These are phyloP conservation scores for Spilosoma lubricipeda DNA, from an alignment of 2,888 invertebrate genomes.

Conservation along the genomic window DNA sequence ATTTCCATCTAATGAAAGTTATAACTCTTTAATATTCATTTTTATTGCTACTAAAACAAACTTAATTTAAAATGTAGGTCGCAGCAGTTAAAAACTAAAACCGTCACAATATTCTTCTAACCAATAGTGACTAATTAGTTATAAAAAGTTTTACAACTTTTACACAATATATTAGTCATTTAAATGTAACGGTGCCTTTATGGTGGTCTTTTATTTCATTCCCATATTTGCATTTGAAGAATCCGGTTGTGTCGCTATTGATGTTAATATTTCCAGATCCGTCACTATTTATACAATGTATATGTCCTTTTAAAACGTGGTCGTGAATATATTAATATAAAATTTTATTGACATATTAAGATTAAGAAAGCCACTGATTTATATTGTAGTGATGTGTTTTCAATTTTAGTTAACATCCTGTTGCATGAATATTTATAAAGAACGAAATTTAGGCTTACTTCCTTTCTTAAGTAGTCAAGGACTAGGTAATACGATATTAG, in stretches of 20 bases:
- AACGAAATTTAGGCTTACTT: neutral
- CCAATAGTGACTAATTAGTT: slow-evolving; percentile 19
- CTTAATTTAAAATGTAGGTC: neutral
- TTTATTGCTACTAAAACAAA: neutral
- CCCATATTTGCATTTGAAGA: slow-evolving; percentile 46
- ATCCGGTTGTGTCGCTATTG: slow-evolving; percentile 38
- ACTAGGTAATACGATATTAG: neutral
- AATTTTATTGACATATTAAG: slow-evolving; percentile 20
- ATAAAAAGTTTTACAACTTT: slow-evolving; percentile 31
- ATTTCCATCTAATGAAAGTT: neutral
- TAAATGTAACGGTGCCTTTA: slow-evolving; percentile 51
- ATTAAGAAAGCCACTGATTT: slow-evolving; percentile 20
- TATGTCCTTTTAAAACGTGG: slow-evolving; percentile 9
- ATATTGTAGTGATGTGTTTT: slow-evolving; percentile 5
- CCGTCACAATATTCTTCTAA: slow-evolving; percentile 9
- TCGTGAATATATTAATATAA: neutral
- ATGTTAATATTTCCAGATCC: slow-evolving; percentile 12
- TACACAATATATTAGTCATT: slow-evolving; percentile 34
- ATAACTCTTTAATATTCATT: neutral
- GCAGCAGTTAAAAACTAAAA: slow-evolving; percentile 12
- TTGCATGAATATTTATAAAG: neutral
- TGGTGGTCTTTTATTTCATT: slow-evolving; percentile 41
- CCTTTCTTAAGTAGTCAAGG: neutral
- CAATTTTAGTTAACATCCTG: slow-evolving; percentile 6
- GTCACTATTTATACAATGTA: slow-evolving; percentile 12